Conservation (phyloP, 1,140 invertebrate species). For the Andricus grossulariae region DNA sequence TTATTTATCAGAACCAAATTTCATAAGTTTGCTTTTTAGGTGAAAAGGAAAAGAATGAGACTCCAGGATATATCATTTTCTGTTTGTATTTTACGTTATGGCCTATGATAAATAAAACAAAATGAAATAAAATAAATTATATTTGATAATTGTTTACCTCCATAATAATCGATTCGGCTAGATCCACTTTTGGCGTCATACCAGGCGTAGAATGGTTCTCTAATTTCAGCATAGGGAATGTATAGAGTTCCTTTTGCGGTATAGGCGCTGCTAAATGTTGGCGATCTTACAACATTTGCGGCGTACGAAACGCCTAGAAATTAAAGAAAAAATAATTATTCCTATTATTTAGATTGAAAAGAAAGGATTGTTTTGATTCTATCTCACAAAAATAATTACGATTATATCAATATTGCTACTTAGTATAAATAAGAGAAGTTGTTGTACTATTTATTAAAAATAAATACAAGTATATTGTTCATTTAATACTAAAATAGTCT, state of each 20-base stretch:
- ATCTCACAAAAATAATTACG: too few relatives aligned
- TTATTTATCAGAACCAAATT: too few relatives aligned
- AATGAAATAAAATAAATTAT: too few relatives aligned
- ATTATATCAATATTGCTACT: too few relatives aligned
- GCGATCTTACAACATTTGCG: conserved; percentile 62
- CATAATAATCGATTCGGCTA: conserved; percentile 96
- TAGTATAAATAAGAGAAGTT: too few relatives aligned
- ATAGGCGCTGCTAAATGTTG: conserved; percentile 83
- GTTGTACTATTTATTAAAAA: background rate
- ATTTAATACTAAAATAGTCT: background rate
- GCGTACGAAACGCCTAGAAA: conserved; percentile 48
- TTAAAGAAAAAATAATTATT: background rate
- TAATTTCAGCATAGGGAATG: conserved; percentile 95
- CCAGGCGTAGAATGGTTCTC: conserved; percentile 92
- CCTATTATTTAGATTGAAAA: too few relatives aligned
- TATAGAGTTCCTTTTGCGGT: conserved; percentile 84
- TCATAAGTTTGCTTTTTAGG: too few relatives aligned
- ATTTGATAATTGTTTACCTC: conserved; percentile 76
- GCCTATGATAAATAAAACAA: too few relatives aligned
- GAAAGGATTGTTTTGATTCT: too few relatives aligned
- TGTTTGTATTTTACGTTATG: too few relatives aligned
- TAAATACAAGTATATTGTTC: background rate
- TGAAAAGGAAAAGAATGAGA: too few relatives aligned
- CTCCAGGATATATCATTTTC: too few relatives aligned
- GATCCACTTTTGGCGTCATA: conserved; percentile 84